Base-by-base conservation (phyloP, 2,113 vertebrate genomes). In the Candoia aspera region DNA sequence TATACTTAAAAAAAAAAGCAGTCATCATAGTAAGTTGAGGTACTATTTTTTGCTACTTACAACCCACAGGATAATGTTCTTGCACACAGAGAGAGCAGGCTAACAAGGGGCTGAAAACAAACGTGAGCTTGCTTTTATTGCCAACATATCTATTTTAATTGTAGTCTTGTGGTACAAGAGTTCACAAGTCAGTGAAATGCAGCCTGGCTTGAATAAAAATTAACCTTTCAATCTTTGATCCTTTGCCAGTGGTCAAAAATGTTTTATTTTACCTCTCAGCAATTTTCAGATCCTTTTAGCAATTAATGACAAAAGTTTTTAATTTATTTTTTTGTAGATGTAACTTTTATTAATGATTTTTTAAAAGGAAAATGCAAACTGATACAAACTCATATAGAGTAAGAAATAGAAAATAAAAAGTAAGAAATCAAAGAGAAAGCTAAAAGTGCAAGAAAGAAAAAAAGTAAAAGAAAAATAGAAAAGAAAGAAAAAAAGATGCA, bases 151-250 rank as follows among this genome's bases (percentile, higher is more conserved):
- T 24, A 8, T 46, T 94, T 95, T 88, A 91, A 94, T 92, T 92
- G 73, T 86, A 90, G 58, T 2, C 29, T 90, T 55, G 59, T 88
- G 95, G 91, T 94, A 92, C 91, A 95, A 94, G 83, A 95, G 95
- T 92, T 95, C 90, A 85, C 17, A 83, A 92, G 92, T 91, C 93
- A 93, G 93, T 90, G 92, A 94, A 94, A 95, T 91, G 57, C 90
- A 92, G 90, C 37, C 84, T 73, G 93, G 49, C 89, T 26, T 96
- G 94, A 96, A 96, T 97, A 97, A 97, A 97, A 95, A 97, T 97
- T 97, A 97, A 93, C 73, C 93, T 96, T 94, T 86, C 95, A 96
- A 96, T 96, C 96, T 97, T 93, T 96, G 95, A 92, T 97, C 95
- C 94, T 89, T 93, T 12, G 79, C 89, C 93, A 96, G 97, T 97